phyloP scores from a whole-genome alignment of 2,113 vertebrate species.

The Paradisaea rubra region DNA sequence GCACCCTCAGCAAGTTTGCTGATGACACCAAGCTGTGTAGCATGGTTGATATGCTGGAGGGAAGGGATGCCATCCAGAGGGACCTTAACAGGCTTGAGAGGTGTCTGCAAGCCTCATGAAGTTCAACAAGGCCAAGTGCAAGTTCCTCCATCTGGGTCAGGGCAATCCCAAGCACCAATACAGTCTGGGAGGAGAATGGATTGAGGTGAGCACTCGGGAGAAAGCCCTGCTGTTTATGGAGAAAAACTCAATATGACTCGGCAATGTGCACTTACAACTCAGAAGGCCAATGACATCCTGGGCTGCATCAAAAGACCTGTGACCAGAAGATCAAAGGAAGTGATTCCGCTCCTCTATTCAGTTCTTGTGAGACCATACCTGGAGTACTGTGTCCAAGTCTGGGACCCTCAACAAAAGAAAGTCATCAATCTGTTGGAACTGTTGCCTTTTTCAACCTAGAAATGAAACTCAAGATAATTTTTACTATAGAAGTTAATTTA shows the following conservation, averaged over 20 bases:
- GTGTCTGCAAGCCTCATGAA: neutral
- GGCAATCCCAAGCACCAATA: neutral
- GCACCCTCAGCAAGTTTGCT: neutral
- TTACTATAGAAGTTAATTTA: neutral
- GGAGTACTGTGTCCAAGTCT: neutral
- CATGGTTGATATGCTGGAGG: rapidly evolving
- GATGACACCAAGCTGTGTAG: neutral
- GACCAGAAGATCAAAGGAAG: neutral
- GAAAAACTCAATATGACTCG: rapidly evolving
- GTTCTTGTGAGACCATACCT: neutral
- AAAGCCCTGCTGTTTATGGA: neutral
- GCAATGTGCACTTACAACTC: neutral
- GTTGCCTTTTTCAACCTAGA: neutral
- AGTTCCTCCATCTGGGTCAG: neutral
- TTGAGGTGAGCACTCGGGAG: neutral
- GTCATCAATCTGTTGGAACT: neutral
- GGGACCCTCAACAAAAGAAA: neutral
- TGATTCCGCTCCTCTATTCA: rapidly evolving
- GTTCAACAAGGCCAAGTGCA: neutral
- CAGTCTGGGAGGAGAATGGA: neutral
- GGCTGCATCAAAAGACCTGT: neutral
- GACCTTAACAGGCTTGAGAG: neutral
- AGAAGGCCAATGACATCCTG: neutral
- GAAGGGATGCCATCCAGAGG: neutral
- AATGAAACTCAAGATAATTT: neutral